Base-by-base conservation (phyloP, 2,113 vertebrate genomes). In the Myotis brandtii region DNA sequence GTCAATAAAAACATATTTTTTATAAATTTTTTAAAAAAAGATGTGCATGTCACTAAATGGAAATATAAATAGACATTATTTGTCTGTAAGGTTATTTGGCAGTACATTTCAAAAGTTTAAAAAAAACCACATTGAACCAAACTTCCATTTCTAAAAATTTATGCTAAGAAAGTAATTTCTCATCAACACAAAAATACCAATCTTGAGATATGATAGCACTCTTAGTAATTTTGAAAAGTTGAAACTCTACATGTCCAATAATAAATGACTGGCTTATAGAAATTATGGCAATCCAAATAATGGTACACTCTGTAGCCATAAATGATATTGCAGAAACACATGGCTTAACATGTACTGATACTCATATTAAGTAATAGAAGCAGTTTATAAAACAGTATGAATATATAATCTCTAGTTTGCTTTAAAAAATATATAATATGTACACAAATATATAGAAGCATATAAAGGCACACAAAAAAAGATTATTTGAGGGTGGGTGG, bases 251-350 rank as follows among this genome's bases (percentile, higher is more conserved):
- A 50, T 40, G 37, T 37, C 34, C 48, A 75, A 54, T 69, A 90
- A 91, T 91, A 89, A 91, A 37, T 62, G 30, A 94, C 13, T 66
- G 43, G 14, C n/a, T 62, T 85, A 94, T 92, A 91, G 62, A 77
- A 72, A 83, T 80, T 62, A 67, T 46, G 34, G 46, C 25, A 92
- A 86, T 72, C 32, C 85, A 93, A 76, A 89, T 70, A 77, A 86
- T 17, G 32, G 50, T n/a, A 59, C 27, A 50, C 17, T 69, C 40
- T 27, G 21, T 6, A 75, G 70, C 50, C 70, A 87, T 73, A 92
- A 77, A 94, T n/a, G 32, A 18, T 62, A 91, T 0, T 89, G n/a
- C 37, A 89, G 62, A 92, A 86, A 82, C 25, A 87, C 4, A 40
- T 9, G 43, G 50, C 14, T 64, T 80, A 80, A 37, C 9, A 6